Evolutionary conservation across 37 sponge, comb jelly and placozoan genomes (phyloP).

Genomic region (Tethya wilhelma): DNA sequence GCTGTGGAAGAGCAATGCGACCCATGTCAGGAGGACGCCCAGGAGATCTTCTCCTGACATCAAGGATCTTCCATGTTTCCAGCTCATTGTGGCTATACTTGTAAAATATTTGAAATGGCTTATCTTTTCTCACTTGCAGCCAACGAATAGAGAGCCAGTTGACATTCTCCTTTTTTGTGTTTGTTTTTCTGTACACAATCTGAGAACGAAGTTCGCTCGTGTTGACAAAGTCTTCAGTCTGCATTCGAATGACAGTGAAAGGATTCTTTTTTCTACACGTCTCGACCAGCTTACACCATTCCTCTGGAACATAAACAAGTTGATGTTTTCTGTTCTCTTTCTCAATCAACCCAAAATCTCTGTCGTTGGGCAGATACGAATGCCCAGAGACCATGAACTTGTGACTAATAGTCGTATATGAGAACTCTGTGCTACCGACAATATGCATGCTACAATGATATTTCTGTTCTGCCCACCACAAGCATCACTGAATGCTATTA

Average conservation of each 20-base stretch:
- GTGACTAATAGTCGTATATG: conserved; percentile 31
- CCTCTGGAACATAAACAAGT: conserved; percentile 19
- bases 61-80: conserved; percentile 29
- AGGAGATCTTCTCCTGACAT: conserved; percentile 1
- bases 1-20: neutral
- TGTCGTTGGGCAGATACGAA: conserved; percentile 26
- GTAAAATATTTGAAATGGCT: conserved; percentile 15
- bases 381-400: conserved; percentile 42
- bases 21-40: conserved; percentile 18
- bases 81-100: conserved; percentile 26
- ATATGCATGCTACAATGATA: conserved; percentile 10
- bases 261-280: conserved; percentile 10
- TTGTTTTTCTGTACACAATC: conserved; percentile 19
- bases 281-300: conserved; percentile 29
- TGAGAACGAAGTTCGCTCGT: neutral
- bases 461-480: conserved; percentile 44
- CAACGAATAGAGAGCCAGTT: conserved; percentile 30
- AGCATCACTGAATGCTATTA: conserved; percentile 24
- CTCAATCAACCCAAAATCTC: conserved; percentile 32
- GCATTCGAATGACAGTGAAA: conserved; percentile 5
- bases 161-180: conserved; percentile 24
- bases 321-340: conserved; percentile 7
- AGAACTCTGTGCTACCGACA: conserved; percentile 16
- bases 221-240: conserved; percentile 1
- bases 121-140: conserved; percentile 12